Conservation (phyloP, 1,140 invertebrate species). For the Cyphomyrmex costatus region DNA sequence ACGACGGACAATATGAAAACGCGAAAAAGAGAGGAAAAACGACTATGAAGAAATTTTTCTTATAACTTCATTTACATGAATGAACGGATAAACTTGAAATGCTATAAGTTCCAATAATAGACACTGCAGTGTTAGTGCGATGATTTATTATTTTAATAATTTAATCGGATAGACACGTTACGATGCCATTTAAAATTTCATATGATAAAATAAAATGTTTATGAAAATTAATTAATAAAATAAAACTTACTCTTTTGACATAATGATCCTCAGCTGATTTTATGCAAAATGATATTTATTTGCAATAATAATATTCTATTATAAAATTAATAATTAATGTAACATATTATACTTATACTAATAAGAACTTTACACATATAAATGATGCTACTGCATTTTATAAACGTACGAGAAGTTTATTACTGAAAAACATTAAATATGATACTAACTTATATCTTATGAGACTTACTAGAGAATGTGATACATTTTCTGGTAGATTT, state of each 20-base stretch:
- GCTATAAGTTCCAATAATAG: neutral
- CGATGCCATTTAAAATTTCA: neutral
- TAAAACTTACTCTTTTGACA: neutral
- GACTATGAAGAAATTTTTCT: neutral
- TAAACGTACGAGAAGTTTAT: no score
- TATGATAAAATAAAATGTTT: neutral
- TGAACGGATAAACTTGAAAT: neutral
- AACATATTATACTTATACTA: no score
- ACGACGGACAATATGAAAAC: neutral
- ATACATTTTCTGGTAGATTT: no score
- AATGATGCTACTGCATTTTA: no score
- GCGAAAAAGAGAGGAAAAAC: neutral
- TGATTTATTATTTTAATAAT: constrained; percentile 20
- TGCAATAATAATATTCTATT: no score
- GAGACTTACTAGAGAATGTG: no score
- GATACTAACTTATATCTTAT: no score
- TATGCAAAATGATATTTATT: no score
- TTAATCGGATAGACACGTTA: neutral
- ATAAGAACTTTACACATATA: no score
- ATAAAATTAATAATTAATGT: no score
- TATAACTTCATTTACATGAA: neutral
- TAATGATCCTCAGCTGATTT: no score
- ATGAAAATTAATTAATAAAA: neutral
- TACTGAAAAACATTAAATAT: no score
- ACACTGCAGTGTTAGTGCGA: neutral